Base-by-base conservation (phyloP, 2,797 vertebrate genomes). In the Cichlasoma orientale region DNA sequence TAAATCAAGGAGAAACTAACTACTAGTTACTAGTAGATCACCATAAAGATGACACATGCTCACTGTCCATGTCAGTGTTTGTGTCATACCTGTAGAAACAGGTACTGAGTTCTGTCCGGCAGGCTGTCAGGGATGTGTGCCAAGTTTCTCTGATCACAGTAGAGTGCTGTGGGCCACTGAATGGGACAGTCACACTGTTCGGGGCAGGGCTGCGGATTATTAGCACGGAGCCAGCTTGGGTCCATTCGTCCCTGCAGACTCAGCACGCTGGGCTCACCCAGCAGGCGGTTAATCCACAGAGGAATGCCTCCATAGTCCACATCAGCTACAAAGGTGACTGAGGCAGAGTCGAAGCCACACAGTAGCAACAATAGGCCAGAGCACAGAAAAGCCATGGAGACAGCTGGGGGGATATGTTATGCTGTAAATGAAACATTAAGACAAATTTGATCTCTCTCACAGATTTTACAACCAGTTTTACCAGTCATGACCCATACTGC, bases 121-220 rank as follows among this genome's bases (percentile, higher is more conserved):
- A 96, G 91, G 47, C 1, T 12, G 21, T 83, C 59, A 1, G 95
- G 93, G 25, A 92, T 36, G 18, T 88, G 54, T 13, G 27, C 41
- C 84, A 95, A 88, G 6, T 75, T 86, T 77, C 92, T 92, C 75
- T 93, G 84, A 86, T 96, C 95, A 57, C 95, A 96, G 82, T 96
- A 96, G 25, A 96, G 72, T 0, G 95, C 94, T 0, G 94, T 94
- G 73, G 95, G 94, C 95, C 95, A 96, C 53, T 96, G 95, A 63
- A 95, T 92, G n/a, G 95, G 95, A 75, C 95, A 96, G 75, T 94
- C 93, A 18, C 96, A 96, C 57, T 91, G 86, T 6, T 76, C 25
- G 3, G 94, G 95, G 83, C 95, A 96, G 70, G 71, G 29, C 75
- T 88, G 75, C 0, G 82, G 88, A 79, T 94, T 95, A 59, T 92